Conservation (phyloP, 1,140 invertebrate genomes). For the Brachionus rotundiformis region DNA sequence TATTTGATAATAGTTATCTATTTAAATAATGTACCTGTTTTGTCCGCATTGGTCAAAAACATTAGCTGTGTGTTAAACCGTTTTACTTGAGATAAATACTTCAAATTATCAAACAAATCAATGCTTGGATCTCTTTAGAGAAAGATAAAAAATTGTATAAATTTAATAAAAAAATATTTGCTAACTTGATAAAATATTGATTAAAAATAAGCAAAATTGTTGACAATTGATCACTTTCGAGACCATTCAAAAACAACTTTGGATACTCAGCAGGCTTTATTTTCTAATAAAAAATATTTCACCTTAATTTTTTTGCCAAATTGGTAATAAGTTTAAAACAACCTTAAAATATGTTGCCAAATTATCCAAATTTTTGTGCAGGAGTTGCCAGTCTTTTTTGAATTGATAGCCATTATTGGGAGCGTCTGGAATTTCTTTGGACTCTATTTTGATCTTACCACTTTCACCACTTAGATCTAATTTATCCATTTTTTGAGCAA, state of each 20-base stretch:
- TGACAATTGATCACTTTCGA: conserved; percentile 23
- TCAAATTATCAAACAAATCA: conserved; percentile 20
- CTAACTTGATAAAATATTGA: conserved; percentile 46
- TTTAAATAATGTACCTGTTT: conserved; percentile 14
- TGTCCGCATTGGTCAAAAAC: conserved; percentile 9
- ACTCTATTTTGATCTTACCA: neutral
- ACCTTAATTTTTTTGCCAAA: too few species aligned
- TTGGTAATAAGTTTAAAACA: neutral
- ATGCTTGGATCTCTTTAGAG: neutral
- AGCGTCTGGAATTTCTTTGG: neutral
- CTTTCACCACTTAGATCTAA: neutral
- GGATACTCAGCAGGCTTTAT: conserved; percentile 6
- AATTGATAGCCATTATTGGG: conserved; percentile 46
- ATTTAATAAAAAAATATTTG: neutral
- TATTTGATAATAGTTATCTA: too few species aligned
- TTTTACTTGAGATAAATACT: neutral
- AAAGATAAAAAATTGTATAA: neutral
- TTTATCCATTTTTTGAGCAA: conserved; percentile 19
- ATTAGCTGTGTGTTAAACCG: conserved; percentile 48
- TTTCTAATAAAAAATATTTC: too few species aligned
- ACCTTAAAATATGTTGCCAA: conserved; percentile 44
- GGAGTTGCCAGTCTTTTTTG: conserved; percentile 46
- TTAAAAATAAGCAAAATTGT: conserved; percentile 27
- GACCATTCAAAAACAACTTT: conserved; percentile 41
- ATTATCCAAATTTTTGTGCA: neutral